Base-by-base conservation (phyloP, 1,140 invertebrate genomes). In the Danaus plexippus region DNA sequence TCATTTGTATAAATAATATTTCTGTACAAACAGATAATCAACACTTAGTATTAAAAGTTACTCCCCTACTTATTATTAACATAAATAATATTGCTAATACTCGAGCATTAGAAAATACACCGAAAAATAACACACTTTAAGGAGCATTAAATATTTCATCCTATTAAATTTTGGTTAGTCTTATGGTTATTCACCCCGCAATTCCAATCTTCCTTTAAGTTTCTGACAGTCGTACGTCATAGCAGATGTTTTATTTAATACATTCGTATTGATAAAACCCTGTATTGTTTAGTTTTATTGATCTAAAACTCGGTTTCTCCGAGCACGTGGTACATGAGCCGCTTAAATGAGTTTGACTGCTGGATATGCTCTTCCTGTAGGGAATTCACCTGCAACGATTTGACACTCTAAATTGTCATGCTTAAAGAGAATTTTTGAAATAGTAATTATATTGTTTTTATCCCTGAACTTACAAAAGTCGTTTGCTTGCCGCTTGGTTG, bases 321-420 rank as follows among this genome's bases (percentile, higher is more conserved):
- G 73, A 95, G 88, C 57, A 96, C 94, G 86, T 94, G 92, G 88
- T 94, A 92, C 95, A 97, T 97, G 71, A 97, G 91, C 75, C 94
- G 92, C 84, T 94, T 95, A 90, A 97, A 97, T 59, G 94, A 95
- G 80, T 93, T 92, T 79, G 95, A 96, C 80, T 97, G 95, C 70
- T 95, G 94, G 75, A 97, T 97, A 67, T 91, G 91, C 71, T 96
- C 94, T 72, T 91, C 90, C 52, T 90, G 88, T 56, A 88, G 70
- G 32, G 88, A 86, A 66, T 88, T 90, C 59, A 90, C 86, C 90
- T 91, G 80, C n/a, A 88, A 89, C 49, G 59, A 52, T 11, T 22
- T 43, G 47, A 32, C 7, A 32, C 7, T 32, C 22, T 32, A 2
- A 32, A 32, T 57, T 57, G 9, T 53, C 15, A 10, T 8, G 43